Conservation (phyloP, 1,140 invertebrate species). For the Mylabris phalerata region DNA sequence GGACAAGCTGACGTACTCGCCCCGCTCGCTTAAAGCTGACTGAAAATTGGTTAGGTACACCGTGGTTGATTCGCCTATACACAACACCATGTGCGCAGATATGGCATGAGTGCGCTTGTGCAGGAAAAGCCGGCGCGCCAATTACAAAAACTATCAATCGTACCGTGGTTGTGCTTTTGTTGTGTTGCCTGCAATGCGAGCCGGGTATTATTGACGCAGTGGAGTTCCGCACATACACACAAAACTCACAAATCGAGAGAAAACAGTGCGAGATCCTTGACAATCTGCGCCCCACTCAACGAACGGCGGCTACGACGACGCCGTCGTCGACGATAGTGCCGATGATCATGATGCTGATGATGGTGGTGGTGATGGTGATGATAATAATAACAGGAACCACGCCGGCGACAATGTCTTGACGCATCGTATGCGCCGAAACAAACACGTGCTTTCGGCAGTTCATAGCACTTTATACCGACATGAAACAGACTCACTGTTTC, state of each 20-base stretch:
- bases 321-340: neutral
- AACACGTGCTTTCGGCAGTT: constrained; percentile 25
- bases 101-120: constrained; percentile 1
- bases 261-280: neutral
- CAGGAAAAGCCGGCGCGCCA: constrained; percentile 25
- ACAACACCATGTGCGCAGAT: constrained; percentile 36
- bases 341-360: no score
- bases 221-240: neutral
- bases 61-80: constrained; percentile 7
- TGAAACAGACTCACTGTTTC: no score
- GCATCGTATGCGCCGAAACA: constrained; percentile 12
- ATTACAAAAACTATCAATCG: constrained; percentile 21
- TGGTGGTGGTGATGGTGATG: neutral
- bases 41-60: constrained; percentile 26
- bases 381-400: neutral
- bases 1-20: constrained; percentile 27
- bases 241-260: neutral
- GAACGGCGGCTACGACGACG: no score
- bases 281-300: no score
- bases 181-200: no score
- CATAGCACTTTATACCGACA: no score
- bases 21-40: constrained; percentile 39
- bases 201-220: neutral
- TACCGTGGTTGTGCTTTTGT: neutral
- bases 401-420: neutral